phyloP scores from a whole-genome alignment of 1,140 invertebrate genomes.

The Cryptotermes secundus region DNA sequence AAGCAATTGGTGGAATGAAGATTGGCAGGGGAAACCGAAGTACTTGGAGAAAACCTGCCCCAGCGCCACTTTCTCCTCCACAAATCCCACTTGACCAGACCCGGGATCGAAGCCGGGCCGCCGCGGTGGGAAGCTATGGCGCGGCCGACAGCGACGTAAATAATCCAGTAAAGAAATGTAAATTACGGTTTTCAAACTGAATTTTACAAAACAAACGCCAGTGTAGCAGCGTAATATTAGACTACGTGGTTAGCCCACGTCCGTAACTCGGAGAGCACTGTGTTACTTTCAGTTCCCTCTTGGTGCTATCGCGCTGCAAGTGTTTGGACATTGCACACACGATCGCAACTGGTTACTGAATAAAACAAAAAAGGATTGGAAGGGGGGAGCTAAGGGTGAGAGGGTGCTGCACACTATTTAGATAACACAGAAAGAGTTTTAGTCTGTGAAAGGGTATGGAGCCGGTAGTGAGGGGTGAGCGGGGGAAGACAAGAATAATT shows the following conservation, averaged over 20 bases:
- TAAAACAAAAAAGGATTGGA: not conserved
- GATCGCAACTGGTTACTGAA: slow-evolving; percentile 16
- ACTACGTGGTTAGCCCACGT: not conserved
- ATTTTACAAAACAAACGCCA: not conserved
- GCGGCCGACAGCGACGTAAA: no score
- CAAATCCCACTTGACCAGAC: no score
- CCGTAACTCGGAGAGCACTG: not conserved
- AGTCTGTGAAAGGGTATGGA: slow-evolving; percentile 6
- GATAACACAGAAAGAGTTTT: slow-evolving; percentile 10
- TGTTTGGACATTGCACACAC: not conserved
- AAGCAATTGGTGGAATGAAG: no score
- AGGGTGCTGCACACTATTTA: not conserved
- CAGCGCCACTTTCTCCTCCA: no score
- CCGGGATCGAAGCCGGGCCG: no score
- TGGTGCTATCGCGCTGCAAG: not conserved
- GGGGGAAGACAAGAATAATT: slow-evolving; percentile 15
- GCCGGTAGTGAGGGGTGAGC: not conserved
- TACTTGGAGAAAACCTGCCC: no score
- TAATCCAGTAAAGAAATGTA: no score
- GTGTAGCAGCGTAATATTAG: not conserved
- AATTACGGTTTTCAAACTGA: not conserved
- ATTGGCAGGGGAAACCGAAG: no score
- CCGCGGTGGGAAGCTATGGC: no score
- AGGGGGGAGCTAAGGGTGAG: not conserved
- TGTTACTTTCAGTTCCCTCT: not conserved